Percentiles rank a stretch among this genome's conserved stretches.
phyloP scores from a whole-genome alignment of 2,888 invertebrate species.

The Ennomos quercinarius region DNA sequence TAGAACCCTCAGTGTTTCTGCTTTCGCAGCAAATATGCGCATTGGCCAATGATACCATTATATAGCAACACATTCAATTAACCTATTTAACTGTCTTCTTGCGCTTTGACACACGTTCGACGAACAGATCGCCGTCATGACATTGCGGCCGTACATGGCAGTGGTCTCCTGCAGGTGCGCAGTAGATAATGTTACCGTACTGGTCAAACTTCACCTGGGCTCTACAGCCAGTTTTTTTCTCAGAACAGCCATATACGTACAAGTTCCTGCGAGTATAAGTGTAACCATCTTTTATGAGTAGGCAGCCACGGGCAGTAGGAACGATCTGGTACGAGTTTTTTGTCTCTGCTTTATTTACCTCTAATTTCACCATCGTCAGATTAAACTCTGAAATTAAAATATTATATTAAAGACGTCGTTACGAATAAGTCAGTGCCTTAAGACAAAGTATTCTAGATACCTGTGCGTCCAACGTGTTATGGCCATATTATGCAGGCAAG shows the following conservation, averaged over 20 bases:
- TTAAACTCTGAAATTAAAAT: constrained; percentile 5
- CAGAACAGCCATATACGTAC: constrained; percentile 40
- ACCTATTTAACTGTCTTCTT: background rate
- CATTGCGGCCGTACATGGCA: constrained; percentile 1
- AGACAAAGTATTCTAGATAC: no score
- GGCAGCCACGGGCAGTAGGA: background rate
- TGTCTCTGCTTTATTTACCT: background rate
- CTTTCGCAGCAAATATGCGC: no score
- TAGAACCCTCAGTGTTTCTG: no score
- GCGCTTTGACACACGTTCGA: constrained; percentile 1
- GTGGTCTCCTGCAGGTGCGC: constrained; percentile 6
- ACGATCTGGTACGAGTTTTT: constrained; percentile 6
- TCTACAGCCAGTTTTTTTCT: constrained; percentile 31
- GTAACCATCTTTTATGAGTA: constrained; percentile 22
- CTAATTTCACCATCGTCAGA: background rate
- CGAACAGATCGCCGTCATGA: background rate
- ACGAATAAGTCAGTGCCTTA: no score
- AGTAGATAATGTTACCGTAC: constrained; percentile 20
- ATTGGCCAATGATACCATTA: no score
- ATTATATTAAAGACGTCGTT: background rate
- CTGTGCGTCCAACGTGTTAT: no score
- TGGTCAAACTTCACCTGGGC: constrained; percentile 34
- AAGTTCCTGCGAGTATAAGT: constrained; percentile 3
- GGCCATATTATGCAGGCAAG: no score
- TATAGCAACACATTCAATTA: no score